Evolutionary conservation across 2,797 vertebrate species (phyloP).

Genomic region (Poecilia wingei): DNA sequence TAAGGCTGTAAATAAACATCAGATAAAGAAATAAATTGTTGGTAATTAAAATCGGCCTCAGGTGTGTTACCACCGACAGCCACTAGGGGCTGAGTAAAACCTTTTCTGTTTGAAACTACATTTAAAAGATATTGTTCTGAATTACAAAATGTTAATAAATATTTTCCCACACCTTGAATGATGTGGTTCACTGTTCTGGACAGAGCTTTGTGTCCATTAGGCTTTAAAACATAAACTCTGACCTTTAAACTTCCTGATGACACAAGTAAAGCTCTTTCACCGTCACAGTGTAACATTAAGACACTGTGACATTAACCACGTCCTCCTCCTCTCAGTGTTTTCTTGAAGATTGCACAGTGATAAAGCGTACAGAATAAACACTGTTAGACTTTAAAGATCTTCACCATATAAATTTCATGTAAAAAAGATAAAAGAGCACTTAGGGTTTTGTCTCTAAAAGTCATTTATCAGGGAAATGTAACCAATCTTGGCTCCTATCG

Average conservation of each 20-base stretch:
- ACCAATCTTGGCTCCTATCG: neutral
- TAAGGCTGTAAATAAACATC: neutral
- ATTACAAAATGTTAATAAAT: neutral
- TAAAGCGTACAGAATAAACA: neutral
- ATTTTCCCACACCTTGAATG: neutral
- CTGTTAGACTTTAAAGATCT: neutral
- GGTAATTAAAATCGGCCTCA: neutral
- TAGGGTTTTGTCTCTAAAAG: neutral
- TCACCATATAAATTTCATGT: neutral
- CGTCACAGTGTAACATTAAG: neutral
- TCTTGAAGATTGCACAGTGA: neutral
- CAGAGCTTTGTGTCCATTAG: neutral
- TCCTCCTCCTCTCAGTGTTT: neutral
- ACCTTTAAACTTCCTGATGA: neutral
- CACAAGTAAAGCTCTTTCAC: neutral
- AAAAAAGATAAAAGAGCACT: neutral
- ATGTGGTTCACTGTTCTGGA: neutral
- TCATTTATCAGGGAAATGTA: neutral
- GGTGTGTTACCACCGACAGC: neutral
- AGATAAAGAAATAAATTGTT: neutral
- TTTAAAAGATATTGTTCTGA: neutral
- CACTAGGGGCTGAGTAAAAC: neutral
- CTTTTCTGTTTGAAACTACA: neutral
- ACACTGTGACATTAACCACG: neutral
- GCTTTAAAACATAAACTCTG: neutral